These are phyloP conservation scores for Saccopteryx leptura DNA, from an alignment of 2,113 vertebrate genomes.

Conservation along the genomic window DNA sequence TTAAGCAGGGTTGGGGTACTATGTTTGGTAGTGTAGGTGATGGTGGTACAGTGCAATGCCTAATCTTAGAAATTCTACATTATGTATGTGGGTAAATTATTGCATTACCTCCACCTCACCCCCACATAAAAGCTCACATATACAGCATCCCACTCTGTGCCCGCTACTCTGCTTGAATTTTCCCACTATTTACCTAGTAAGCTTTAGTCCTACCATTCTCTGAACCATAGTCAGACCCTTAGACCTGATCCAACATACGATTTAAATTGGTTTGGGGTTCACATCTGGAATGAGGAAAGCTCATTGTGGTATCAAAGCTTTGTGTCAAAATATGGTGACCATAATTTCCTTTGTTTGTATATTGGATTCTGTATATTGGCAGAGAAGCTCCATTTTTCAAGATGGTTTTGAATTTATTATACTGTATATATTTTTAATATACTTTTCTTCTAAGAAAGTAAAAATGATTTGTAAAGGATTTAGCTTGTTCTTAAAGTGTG, in stretches of 20 bases:
- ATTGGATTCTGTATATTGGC: background rate
- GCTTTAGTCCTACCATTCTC: background rate
- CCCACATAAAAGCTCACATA: background rate
- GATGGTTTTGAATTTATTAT: constrained; percentile 8
- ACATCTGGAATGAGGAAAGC: background rate
- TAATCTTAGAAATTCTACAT: background rate
- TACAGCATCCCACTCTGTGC: rapidly evolving
- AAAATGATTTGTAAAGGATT: background rate
- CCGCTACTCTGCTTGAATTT: background rate
- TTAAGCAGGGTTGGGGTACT: background rate
- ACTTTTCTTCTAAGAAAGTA: background rate
- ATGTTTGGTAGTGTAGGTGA: background rate
- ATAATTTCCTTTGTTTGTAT: background rate
- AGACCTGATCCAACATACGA: background rate
- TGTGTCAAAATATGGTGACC: background rate
- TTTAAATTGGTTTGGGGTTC: background rate
- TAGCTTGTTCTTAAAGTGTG: background rate
- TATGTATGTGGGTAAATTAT: background rate
- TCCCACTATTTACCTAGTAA: background rate
- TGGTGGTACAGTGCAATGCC: background rate
- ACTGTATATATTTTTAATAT: background rate
- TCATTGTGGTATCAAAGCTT: constrained; percentile 37
- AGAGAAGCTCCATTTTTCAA: constrained; percentile 33
- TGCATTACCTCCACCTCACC: background rate
- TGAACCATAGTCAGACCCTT: background rate